Base-by-base conservation (phyloP, 2,797 vertebrate species). In the Pipistrellus kuhlii region DNA sequence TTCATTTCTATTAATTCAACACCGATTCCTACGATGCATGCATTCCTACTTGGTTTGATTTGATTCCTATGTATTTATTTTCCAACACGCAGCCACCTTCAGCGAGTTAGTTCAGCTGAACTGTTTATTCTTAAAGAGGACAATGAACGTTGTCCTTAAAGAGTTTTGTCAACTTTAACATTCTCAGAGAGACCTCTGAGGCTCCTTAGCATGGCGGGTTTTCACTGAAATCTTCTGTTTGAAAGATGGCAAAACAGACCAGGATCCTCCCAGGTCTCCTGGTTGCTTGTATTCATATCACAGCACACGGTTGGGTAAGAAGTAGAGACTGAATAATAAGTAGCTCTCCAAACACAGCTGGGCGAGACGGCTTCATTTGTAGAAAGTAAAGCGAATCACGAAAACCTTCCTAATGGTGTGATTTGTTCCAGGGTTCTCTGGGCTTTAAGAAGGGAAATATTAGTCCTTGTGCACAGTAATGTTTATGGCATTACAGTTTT, bases 91-190 rank as follows among this genome's bases (percentile, higher is more conserved):
- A 25, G 59, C 71, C 62, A 64, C 48, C 87, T 90, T 91, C 27
- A 20, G 85, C 7, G 11, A 94, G 71, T 44, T 0, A 51, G 75
- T 15, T 59, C 38, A 25, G 44, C 5, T 23, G 48, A 81, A 76
- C 41, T 64, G 69, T 73, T 94, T 88, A 57, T 93, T 96, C 72
- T 72, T 87, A 23, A 96, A 59, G 48, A 83, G 48, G 46, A 53
- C 55, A 14, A 35, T 30, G 73, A 38, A 85, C 25, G 73, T 41
- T 76, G 77, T 41, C 81, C 46, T 78, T 80, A 53, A 85, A 95
- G 78, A 62, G 55, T 48, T 90, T 93, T 51, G 89, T 80, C 90
- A 62, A 72, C 51, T 35, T 81, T n/a, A 80, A 82, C 32, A 48
- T 71, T 84, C 90, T 72, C 69, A 80, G 84, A 93, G 59, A 59